These are phyloP conservation scores for Aphidius ervi DNA, from an alignment of 1,140 invertebrate species.

Conservation along the genomic window DNA sequence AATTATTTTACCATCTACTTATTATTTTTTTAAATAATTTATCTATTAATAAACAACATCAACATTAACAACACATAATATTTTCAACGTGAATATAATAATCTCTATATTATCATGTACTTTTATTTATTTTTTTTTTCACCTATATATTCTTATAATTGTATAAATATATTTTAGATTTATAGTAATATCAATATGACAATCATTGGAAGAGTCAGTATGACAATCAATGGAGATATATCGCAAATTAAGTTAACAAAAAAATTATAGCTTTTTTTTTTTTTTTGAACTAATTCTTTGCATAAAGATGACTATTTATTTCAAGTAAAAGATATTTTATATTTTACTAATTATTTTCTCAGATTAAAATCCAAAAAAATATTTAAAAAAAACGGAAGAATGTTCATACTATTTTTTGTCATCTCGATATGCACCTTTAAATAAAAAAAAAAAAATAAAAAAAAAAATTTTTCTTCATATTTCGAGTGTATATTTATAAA, in stretches of 20 bases:
- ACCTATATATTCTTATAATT: slow-evolving; percentile 18
- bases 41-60: slow-evolving; percentile 46
- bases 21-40: slow-evolving; percentile 29
- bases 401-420: neutral
- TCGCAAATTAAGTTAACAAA: neutral
- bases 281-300: neutral
- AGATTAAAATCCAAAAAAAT: neutral
- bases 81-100: slow-evolving; percentile 42
- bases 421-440: too few species aligned
- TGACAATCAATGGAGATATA: slow-evolving; percentile 4
- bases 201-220: slow-evolving; percentile 13
- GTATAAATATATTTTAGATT: slow-evolving; percentile 26
- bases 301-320: neutral
- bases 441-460: too few species aligned
- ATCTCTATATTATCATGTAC: slow-evolving; percentile 28
- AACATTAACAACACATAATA: slow-evolving; percentile 54
- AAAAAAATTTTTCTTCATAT: too few species aligned
- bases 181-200: slow-evolving; percentile 20
- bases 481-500: too few species aligned
- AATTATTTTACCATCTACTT: slow-evolving; percentile 16
- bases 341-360: neutral
- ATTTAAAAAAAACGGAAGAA: neutral
- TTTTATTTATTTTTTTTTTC: slow-evolving; percentile 23
- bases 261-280: neutral
- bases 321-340: too few species aligned